Evolutionary conservation across 2,888 invertebrate species (phyloP).

Genomic region (Tryphoninae sp.): DNA sequence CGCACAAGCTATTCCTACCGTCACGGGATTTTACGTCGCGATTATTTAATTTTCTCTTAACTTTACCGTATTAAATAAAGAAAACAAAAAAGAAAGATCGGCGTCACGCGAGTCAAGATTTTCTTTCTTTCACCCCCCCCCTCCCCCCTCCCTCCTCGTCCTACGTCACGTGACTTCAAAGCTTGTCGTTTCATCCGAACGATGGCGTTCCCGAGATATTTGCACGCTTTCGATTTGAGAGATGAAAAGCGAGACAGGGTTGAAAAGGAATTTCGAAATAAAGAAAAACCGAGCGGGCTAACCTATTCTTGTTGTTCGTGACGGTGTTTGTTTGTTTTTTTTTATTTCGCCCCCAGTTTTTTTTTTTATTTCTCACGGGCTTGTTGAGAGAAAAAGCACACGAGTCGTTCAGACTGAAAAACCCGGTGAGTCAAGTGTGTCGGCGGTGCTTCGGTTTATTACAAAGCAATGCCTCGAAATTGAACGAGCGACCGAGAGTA

Average conservation of each 20-base stretch:
- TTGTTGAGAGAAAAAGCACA: slow-evolving; percentile 11
- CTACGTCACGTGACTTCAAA: slow-evolving; percentile 7
- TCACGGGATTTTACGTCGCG: slow-evolving; percentile 13
- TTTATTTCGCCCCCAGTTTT: neutral
- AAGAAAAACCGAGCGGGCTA: slow-evolving; percentile 2
- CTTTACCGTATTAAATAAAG: neutral
- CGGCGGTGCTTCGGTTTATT: slow-evolving; percentile 43
- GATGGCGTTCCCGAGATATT: slow-evolving; percentile 9
- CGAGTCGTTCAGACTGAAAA: slow-evolving; percentile 29
- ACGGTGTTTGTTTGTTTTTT: neutral
- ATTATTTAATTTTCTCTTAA: slow-evolving; percentile 41
- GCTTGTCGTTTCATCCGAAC: neutral
- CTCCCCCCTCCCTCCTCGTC: too few species aligned
- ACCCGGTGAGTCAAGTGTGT: slow-evolving; percentile 36
- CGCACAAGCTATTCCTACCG: neutral
- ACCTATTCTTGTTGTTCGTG: slow-evolving; percentile 18
- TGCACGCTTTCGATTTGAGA: neutral
- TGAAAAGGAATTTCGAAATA: neutral
- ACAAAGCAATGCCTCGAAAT: slow-evolving; percentile 56
- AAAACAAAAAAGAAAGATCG: slow-evolving; percentile 2
- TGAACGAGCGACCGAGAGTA: slow-evolving; percentile 34
- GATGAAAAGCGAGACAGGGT: neutral
- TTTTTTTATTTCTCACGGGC: neutral
- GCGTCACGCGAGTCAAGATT: neutral
- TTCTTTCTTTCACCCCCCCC: neutral